Percentiles rank a stretch among this genome's conserved stretches.
Evolutionary conservation across 2,797 vertebrate genomes (phyloP).

Genomic region (Caiman crocodilus): DNA sequence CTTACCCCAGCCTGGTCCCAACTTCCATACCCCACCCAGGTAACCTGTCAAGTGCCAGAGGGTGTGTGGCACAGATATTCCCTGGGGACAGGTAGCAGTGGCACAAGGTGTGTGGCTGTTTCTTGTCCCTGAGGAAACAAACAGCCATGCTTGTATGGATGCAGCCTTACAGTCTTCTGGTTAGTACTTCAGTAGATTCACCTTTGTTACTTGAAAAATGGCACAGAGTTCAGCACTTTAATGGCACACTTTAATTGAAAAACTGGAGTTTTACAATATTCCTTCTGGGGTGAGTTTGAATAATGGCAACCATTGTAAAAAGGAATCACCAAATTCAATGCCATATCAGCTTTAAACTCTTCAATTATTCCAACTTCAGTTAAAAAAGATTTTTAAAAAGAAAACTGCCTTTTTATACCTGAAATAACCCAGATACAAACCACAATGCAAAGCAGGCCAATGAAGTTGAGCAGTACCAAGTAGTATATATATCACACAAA

Average conservation of each 20-base stretch:
- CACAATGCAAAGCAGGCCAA: not conserved
- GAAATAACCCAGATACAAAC: not conserved
- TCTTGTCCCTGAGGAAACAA: no score
- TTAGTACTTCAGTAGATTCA: slow-evolving; percentile 56
- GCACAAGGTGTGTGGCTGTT: no score
- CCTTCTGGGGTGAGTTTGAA: not conserved
- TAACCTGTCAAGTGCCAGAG: no score
- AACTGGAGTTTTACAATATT: slow-evolving; percentile 18
- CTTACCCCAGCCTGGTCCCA: no score
- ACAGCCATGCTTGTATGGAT: no score
- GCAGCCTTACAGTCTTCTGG: slow-evolving; percentile 11
- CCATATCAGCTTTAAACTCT: not conserved
- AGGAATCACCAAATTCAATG: not conserved
- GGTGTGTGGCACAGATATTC: no score
- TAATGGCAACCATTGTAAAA: not conserved
- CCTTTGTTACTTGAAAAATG: slow-evolving; percentile 64
- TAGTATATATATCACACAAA: not conserved
- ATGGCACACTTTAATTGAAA: slow-evolving; percentile 29
- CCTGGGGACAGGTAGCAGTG: no score
- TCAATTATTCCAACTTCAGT: slow-evolving; percentile 18
- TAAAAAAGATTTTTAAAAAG: not conserved
- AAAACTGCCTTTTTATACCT: not conserved
- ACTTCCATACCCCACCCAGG: no score
- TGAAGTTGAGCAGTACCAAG: not conserved
- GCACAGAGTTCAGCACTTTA: slow-evolving; percentile 39